Percentiles rank a stretch among this genome's conserved stretches.
Evolutionary conservation across 1,140 invertebrate species (phyloP).

Genomic region (Pollicipes pollicipes): DNA sequence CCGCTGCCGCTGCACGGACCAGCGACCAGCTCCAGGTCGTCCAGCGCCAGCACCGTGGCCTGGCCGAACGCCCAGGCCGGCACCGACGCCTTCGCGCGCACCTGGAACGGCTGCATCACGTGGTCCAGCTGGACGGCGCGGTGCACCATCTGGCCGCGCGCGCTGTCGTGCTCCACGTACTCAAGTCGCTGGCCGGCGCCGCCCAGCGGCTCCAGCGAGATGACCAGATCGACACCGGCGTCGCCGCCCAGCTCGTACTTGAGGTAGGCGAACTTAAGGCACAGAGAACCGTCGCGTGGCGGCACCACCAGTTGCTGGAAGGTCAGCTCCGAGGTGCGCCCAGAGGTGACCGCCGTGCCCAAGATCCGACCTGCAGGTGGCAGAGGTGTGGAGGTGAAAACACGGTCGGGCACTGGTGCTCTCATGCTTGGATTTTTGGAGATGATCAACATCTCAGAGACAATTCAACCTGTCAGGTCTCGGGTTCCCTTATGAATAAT

Average conservation of each 20-base stretch:
- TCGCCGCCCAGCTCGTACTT: background rate
- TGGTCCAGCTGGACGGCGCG: background rate
- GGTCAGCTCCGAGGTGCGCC: background rate
- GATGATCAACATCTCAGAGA: no score
- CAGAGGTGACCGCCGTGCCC: background rate
- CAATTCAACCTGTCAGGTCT: no score
- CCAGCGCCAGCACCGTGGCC: background rate
- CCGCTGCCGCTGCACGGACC: background rate
- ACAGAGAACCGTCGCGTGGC: background rate
- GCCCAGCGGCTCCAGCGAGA: background rate
- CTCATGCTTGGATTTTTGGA: no score
- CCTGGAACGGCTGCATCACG: background rate
- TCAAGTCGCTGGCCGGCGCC: background rate
- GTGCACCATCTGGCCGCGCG: background rate
- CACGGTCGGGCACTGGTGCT: no score
- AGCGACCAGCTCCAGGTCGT: background rate
- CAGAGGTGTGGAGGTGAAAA: background rate
- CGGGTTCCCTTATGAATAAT: no score
- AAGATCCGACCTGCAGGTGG: background rate
- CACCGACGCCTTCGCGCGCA: background rate
- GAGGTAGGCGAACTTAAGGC: background rate
- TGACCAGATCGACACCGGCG: background rate
- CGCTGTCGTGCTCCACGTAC: background rate
- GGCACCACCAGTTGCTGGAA: background rate
- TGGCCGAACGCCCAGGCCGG: conserved; percentile 1